These are phyloP conservation scores for Kryptopterus vitreolus DNA, from an alignment of 2,797 vertebrate species.

Conservation along the genomic window DNA sequence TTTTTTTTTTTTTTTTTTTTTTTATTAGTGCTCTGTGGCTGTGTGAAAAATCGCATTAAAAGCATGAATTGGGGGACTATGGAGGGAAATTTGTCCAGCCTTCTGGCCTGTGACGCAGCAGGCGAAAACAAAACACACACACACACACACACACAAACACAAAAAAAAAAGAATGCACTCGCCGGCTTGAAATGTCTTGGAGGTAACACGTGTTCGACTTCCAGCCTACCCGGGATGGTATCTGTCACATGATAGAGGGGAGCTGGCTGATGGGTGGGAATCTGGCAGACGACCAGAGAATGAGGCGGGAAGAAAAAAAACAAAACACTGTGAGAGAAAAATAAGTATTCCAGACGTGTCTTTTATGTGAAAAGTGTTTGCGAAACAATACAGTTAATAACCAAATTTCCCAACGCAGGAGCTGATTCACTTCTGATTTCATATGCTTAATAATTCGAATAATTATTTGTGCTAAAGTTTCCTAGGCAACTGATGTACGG, in stretches of 20 bases:
- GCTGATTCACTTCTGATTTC: background rate
- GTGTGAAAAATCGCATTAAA: too few relatives aligned
- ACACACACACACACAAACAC: too few relatives aligned
- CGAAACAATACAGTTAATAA: background rate
- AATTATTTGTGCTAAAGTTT: background rate
- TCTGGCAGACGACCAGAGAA: background rate
- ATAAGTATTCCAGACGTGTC: background rate
- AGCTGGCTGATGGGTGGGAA: conserved; percentile 1
- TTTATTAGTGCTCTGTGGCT: too few relatives aligned
- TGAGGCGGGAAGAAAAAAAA: background rate
- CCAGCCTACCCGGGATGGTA: background rate
- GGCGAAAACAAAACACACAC: too few relatives aligned
- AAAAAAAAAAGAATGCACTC: too few relatives aligned
- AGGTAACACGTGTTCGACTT: background rate
- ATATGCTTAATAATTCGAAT: too few relatives aligned
- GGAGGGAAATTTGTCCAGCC: too few relatives aligned
- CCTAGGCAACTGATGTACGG: background rate
- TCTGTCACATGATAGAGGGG: background rate
- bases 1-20: too few relatives aligned
- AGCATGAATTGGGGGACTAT: too few relatives aligned
- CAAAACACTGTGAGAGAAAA: background rate
- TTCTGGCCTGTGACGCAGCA: too few relatives aligned
- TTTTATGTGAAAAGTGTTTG: background rate
- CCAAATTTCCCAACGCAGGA: background rate
- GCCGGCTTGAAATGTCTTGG: too few relatives aligned